A percentile compares a stretch with the other conserved stretches of the same genome.
Evolutionary conservation across 2,797 vertebrate species (phyloP).

Genomic region (Selene dorsalis): DNA sequence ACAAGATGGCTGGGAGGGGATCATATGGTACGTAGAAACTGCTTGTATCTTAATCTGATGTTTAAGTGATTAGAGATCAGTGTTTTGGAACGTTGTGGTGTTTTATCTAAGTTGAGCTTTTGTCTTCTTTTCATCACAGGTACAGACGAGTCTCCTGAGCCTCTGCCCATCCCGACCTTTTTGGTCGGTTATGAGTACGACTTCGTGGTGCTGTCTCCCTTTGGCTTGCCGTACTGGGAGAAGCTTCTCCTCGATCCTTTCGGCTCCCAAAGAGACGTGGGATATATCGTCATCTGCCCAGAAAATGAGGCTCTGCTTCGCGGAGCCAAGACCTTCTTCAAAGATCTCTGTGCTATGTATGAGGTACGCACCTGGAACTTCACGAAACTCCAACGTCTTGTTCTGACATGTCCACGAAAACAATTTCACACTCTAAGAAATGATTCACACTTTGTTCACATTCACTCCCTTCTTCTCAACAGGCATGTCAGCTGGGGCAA

Average conservation of each 20-base stretch:
- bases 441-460: conserved; percentile 22
- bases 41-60: background rate
- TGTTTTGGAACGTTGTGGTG: background rate
- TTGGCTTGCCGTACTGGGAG: conserved; percentile 98
- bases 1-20: conserved; percentile 99
- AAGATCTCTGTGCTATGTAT: conserved; percentile 95
- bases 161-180: conserved; percentile 98
- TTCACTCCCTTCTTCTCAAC: conserved; percentile 29
- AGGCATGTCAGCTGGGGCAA: conserved; percentile 97
- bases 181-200: conserved; percentile 97
- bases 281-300: conserved; percentile 96
- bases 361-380: conserved; percentile 85
- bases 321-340: conserved; percentile 95
- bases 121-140: conserved; percentile 79
- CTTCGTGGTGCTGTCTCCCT: conserved; percentile 99
- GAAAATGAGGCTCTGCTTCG: conserved; percentile 95
- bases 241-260: conserved; percentile 98
- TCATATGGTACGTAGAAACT: conserved; percentile 89
- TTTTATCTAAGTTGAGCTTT: background rate
- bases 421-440: conserved; percentile 27
- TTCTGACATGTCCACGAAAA: conserved; percentile 41
- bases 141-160: conserved; percentile 99
- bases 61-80: background rate
- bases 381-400: conserved; percentile 10
- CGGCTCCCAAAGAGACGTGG: conserved; percentile 96